phyloP scores from a whole-genome alignment of 2,113 vertebrate genomes.

The Edolisoma coerulescens region DNA sequence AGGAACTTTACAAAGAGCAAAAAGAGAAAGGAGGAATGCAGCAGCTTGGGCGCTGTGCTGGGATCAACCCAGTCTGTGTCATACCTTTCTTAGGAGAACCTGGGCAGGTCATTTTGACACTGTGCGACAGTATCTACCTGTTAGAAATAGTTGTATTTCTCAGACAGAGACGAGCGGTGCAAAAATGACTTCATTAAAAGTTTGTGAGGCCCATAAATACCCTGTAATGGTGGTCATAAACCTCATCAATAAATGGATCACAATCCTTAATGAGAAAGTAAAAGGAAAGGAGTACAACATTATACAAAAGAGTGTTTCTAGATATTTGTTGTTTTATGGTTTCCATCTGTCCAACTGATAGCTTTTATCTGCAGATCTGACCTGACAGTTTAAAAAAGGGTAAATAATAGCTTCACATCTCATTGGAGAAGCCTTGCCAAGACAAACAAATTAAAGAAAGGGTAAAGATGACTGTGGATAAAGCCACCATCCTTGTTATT shows the following conservation, averaged over 20 bases:
- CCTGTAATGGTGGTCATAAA: not conserved
- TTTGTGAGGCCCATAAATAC: not conserved
- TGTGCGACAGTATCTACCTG: not conserved
- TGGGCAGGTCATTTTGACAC: not conserved
- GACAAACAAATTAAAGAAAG: not conserved
- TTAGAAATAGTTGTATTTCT: not conserved
- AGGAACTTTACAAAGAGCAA: not conserved
- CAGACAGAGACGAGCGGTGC: not conserved
- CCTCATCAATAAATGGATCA: not conserved
- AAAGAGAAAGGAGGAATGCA: not conserved
- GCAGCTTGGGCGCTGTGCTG: not conserved
- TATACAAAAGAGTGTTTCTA: not conserved
- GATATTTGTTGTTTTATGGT: not conserved
- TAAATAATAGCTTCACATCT: not conserved
- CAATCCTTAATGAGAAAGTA: not conserved
- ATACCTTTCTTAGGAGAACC: not conserved
- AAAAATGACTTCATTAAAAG: not conserved
- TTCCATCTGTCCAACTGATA: not conserved
- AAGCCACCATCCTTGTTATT: not conserved
- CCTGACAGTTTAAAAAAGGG: not conserved
- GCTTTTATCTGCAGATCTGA: not conserved
- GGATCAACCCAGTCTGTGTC: not conserved
- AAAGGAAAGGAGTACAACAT: not conserved
- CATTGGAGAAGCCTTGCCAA: not conserved
- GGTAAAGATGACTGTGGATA: not conserved